Percentiles rank a stretch among this genome's conserved stretches.
Conservation (phyloP, 2,113 vertebrate genomes). For the Brienomyrus longianalis region DNA sequence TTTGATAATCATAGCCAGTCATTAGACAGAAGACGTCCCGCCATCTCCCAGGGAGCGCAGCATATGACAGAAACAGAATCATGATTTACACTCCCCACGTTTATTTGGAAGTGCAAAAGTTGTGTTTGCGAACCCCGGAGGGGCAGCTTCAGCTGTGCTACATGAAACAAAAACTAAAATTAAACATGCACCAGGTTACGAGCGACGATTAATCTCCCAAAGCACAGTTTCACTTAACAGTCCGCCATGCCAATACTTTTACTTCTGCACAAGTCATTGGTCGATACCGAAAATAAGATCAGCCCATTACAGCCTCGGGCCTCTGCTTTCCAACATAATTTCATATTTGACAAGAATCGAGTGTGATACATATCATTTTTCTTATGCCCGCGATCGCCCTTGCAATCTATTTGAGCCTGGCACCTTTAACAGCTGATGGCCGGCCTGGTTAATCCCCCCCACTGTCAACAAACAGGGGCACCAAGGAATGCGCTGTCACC, state of each 20-base stretch:
- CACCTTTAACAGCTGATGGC: neutral
- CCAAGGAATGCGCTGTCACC: neutral
- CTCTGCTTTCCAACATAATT: conserved; percentile 21
- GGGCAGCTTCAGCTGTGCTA: neutral
- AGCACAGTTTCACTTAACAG: conserved; percentile 17
- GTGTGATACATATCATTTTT: conserved; percentile 21
- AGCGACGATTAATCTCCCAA: conserved; percentile 14
- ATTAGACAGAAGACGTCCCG: neutral
- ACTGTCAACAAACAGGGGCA: neutral
- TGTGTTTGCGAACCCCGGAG: neutral
- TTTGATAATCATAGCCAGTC: neutral
- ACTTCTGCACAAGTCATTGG: conserved; percentile 21
- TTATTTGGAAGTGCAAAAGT: neutral
- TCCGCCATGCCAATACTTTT: conserved; percentile 22
- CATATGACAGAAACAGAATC: neutral
- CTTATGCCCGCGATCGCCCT: neutral
- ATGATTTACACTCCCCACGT: neutral
- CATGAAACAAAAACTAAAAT: neutral
- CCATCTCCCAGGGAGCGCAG: neutral
- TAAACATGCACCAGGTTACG: neutral
- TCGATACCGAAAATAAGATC: conserved; percentile 25
- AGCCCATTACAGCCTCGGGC: conserved; percentile 12
- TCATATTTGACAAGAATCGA: conserved; percentile 20
- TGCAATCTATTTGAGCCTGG: neutral
- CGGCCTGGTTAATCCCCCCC: neutral